These are phyloP conservation scores for Manis pentadactyla DNA, from an alignment of 2,797 vertebrate genomes.

Conservation along the genomic window DNA sequence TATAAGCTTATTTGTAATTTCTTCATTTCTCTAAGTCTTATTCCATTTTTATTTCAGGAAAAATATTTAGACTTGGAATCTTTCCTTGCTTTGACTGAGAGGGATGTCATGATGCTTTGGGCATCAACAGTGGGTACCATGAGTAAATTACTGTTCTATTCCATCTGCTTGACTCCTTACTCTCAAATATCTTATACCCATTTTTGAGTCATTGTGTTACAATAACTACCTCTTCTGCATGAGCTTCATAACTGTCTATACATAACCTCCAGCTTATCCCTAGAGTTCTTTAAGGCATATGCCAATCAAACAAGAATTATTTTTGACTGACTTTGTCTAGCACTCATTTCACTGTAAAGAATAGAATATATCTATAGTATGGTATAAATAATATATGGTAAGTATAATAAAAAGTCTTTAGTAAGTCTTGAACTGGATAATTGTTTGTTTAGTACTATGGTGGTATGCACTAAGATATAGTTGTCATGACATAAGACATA, in stretches of 20 bases:
- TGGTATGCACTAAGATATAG: not conserved
- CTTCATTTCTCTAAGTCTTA: not conserved
- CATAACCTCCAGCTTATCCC: not conserved
- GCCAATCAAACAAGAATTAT: not conserved
- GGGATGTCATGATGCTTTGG: not conserved
- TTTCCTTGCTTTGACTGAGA: conserved; percentile 16
- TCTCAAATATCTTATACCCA: not conserved
- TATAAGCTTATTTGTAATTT: not conserved
- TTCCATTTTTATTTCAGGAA: not conserved
- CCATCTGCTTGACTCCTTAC: not conserved
- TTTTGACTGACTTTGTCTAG: not conserved
- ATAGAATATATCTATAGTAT: not conserved
- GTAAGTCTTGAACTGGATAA: not conserved
- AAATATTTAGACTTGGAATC: not conserved
- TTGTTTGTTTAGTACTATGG: not conserved
- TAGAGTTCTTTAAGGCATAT: not conserved
- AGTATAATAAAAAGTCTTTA: not conserved
- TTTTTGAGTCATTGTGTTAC: not conserved
- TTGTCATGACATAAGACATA: not conserved
- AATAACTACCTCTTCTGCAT: not conserved
- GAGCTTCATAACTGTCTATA: not conserved
- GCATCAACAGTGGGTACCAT: not conserved
- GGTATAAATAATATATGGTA: conserved; percentile 13
- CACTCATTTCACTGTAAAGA: not conserved
- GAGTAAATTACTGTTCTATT: not conserved